Base-by-base conservation (phyloP, 2,888 invertebrate genomes). In the Melolontha melolontha region DNA sequence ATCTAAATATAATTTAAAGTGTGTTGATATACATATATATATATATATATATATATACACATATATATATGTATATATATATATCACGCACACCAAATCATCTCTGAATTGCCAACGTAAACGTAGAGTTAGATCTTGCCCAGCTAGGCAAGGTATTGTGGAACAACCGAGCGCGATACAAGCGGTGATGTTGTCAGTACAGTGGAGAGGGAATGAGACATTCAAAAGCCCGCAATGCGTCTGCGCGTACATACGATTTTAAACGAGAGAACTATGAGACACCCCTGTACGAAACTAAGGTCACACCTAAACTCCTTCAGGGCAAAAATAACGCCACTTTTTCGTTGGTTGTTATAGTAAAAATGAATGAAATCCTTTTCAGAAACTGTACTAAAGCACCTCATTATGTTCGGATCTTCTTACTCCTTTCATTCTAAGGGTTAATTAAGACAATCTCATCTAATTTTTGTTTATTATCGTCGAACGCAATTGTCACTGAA, bases 1-100 rank as follows among this genome's bases (percentile, higher is more conserved):
- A 68, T 71, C 73, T 73, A 75, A 68, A 73, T 73, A 70, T 74
- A 73, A 70, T 67, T 65, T 55, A 49, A 59, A 54, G 50, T 52
- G 59, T 64, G 66, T 47, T 63, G 64, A 65, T 57, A 57, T 55
- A 57, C 57, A 41, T 57, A 57, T 57, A 57, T 42, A 42, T 42
- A 42, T 42, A 42, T 44, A n/a, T n/a, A n/a, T n/a, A n/a, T n/a
- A n/a, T n/a, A n/a, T n/a, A n/a, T n/a, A 41, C 12, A 41, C 12
- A 41, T 41, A 41, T 41, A 41, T 41, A 41, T 41, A 41, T 41
- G 12, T 41, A n/a, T n/a, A n/a, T n/a, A n/a, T n/a, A n/a, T n/a
- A n/a, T n/a, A n/a, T n/a, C 10, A 44, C 44, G 29, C 27, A 12
- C 12, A 14, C 44, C 44, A 16, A 44, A 44, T 44, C 29, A 29